A percentile compares a stretch with the other conserved stretches of the same genome.
These are phyloP conservation scores for Cephus nigrinus DNA, from an alignment of 2,888 invertebrate species.

Conservation along the genomic window DNA sequence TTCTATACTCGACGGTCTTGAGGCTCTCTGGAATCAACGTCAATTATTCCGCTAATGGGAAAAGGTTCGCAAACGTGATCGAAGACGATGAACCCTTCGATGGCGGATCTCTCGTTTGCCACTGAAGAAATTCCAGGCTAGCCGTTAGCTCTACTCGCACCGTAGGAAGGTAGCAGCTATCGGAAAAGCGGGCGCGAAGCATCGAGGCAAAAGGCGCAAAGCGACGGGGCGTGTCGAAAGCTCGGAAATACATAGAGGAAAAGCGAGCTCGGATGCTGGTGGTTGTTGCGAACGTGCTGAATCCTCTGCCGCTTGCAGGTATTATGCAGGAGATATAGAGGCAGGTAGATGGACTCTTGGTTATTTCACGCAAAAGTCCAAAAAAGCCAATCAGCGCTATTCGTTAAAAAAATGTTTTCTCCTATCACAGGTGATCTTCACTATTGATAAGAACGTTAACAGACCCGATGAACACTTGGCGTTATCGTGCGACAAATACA, in stretches of 20 bases:
- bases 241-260: not conserved
- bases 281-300: not conserved
- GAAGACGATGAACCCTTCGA: too few relatives aligned
- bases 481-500: not conserved
- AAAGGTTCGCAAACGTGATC: too few relatives aligned
- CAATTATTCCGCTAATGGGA: too few relatives aligned
- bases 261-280: not conserved
- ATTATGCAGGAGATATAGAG: not conserved
- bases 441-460: not conserved
- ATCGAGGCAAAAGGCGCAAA: not conserved
- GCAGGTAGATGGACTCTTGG: not conserved
- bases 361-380: not conserved
- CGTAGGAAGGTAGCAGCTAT: too few relatives aligned
- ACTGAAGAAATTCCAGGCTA: too few relatives aligned
- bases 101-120: too few relatives aligned
- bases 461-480: not conserved
- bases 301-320: not conserved
- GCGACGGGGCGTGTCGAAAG: not conserved
- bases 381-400: not conserved
- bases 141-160: not conserved
- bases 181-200: too few relatives aligned
- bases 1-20: too few relatives aligned
- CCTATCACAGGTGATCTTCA: not conserved
- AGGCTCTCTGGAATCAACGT: too few relatives aligned
- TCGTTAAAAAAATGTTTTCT: not conserved